phyloP scores from a whole-genome alignment of 1,140 invertebrate species.

The Drosophila paulistorum region DNA sequence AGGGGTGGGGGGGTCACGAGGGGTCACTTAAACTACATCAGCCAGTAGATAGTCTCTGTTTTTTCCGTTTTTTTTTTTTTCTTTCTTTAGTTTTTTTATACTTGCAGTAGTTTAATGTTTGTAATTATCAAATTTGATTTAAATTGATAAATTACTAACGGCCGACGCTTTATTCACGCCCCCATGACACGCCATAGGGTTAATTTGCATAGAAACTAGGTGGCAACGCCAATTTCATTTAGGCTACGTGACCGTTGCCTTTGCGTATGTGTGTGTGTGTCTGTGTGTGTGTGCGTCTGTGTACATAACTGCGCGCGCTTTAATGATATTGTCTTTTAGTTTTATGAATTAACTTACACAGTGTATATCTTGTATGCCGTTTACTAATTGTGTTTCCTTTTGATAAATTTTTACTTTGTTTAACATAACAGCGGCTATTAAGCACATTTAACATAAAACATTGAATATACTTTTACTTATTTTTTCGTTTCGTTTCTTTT shows the following conservation, averaged over 20 bases:
- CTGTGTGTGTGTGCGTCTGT: neutral
- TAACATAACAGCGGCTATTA: constrained; percentile 19
- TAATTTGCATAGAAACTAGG: constrained; percentile 18
- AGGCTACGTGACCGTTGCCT: neutral
- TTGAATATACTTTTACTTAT: constrained; percentile 2
- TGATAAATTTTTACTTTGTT: neutral
- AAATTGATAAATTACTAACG: constrained; percentile 57
- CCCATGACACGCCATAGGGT: constrained; percentile 18
- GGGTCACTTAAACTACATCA: constrained; percentile 49
- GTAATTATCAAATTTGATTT: constrained; percentile 76
- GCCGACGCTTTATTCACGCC: constrained; percentile 6
- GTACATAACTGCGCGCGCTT: neutral
- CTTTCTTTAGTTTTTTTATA: neutral
- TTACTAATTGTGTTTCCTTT: neutral
- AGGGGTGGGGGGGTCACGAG: neutral
- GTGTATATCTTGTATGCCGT: constrained; percentile 2
- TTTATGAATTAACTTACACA: constrained; percentile 33
- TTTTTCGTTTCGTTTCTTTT: neutral
- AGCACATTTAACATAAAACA: constrained; percentile 48
- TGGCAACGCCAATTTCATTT: constrained; percentile 37
- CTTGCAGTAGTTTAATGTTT: constrained; percentile 35
- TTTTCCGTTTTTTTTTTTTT: neutral
- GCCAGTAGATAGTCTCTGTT: neutral
- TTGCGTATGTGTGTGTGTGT: neutral
- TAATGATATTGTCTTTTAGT: neutral